A percentile compares a stretch with the other conserved stretches of the same genome.
Evolutionary conservation across 1,140 invertebrate species (phyloP).

Genomic region (Sminthurides bifidus): DNA sequence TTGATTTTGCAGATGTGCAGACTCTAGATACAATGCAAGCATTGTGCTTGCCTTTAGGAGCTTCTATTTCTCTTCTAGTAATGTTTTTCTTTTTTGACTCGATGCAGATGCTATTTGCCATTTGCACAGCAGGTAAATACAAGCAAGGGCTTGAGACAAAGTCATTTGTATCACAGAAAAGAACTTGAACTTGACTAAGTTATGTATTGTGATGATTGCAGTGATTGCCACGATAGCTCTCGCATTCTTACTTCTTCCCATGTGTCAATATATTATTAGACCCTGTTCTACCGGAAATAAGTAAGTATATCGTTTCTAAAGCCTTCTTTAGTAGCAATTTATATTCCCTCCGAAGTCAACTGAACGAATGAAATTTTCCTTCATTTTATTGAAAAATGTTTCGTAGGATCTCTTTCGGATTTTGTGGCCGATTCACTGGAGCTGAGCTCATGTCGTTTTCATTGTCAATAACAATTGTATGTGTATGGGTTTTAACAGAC

Average conservation of each 20-base stretch:
- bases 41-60: slow-evolving; percentile 86
- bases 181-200: no score
- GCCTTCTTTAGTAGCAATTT: neutral
- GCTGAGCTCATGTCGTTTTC: slow-evolving; percentile 88
- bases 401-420: slow-evolving; percentile 71
- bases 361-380: neutral
- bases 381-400: slow-evolving; percentile 14
- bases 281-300: slow-evolving; percentile 73
- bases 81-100: slow-evolving; percentile 99
- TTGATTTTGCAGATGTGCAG: slow-evolving; percentile 58
- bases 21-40: slow-evolving; percentile 94
- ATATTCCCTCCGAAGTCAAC: neutral
- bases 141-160: no score
- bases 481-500: slow-evolving; percentile 92
- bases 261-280: slow-evolving; percentile 90
- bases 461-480: slow-evolving; percentile 82
- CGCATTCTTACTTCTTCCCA: slow-evolving; percentile 85
- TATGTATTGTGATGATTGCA: no score
- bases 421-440: slow-evolving; percentile 79
- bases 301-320: slow-evolving; percentile 31
- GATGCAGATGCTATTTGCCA: slow-evolving; percentile 93
- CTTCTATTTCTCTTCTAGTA: slow-evolving; percentile 85
- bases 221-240: slow-evolving; percentile 92
- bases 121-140: slow-evolving; percentile 86
- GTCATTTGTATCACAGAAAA: no score